Conservation (phyloP, 2,113 vertebrate species). For the Hoplias malabaricus region DNA sequence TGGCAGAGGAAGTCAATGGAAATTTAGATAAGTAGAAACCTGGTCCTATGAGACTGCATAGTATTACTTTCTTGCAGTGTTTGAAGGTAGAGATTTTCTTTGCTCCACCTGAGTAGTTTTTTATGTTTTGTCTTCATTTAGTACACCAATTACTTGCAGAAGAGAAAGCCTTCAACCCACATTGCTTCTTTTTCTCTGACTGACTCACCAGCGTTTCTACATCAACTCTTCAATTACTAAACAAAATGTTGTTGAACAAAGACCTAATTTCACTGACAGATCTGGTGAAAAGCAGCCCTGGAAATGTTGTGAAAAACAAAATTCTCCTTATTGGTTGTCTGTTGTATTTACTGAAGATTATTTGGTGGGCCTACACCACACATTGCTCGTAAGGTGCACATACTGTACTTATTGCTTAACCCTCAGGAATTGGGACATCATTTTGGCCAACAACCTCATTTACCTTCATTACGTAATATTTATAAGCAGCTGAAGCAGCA, state of each 20-base stretch:
- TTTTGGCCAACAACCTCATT: not conserved
- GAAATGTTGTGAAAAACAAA: not conserved
- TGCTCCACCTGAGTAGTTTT: not conserved
- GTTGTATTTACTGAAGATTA: not conserved
- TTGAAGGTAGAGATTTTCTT: no score
- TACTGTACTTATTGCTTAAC: not conserved
- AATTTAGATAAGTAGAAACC: no score
- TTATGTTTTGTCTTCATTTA: not conserved
- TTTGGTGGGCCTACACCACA: not conserved
- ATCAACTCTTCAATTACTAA: not conserved
- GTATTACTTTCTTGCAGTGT: no score
- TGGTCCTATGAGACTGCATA: no score
- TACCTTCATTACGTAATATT: not conserved
- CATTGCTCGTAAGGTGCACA: not conserved
- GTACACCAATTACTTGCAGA: not conserved
- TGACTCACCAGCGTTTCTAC: not conserved
- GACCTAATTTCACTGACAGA: not conserved
- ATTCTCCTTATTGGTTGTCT: not conserved
- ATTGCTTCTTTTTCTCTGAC: not conserved
- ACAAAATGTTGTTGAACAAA: not conserved
- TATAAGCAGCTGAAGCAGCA: not conserved
- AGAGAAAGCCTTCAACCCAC: not conserved
- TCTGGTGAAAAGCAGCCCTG: no score
- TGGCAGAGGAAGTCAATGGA: not conserved
- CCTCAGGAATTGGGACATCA: not conserved